Conservation (phyloP, 2,797 vertebrate species). For the Champsocephalus esox region DNA sequence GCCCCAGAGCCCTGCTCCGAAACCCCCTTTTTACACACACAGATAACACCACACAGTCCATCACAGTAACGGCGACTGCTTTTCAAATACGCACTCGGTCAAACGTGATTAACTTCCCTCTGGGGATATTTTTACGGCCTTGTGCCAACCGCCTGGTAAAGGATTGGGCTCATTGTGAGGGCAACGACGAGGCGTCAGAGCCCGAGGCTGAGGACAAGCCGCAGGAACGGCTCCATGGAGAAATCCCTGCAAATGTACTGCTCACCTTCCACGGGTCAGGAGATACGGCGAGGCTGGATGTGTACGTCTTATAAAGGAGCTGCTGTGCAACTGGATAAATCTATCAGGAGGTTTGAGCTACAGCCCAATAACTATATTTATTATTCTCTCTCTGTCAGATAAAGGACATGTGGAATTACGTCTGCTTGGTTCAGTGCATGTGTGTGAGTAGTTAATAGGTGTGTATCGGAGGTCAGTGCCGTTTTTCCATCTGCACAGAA, state of each 20-base stretch:
- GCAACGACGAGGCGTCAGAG: conserved; percentile 32
- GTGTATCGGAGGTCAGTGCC: conserved; percentile 8
- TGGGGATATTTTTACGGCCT: conserved; percentile 57
- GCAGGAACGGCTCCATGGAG: conserved; percentile 33
- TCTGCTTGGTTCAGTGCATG: conserved; percentile 9
- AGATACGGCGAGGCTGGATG: conserved; percentile 66
- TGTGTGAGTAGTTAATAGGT: background rate
- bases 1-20: background rate
- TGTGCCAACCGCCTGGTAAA: conserved; percentile 53
- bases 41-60: conserved; percentile 49
- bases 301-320: conserved; percentile 64
- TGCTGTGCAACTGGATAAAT: conserved; percentile 68
- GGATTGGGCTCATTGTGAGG: conserved; percentile 60
- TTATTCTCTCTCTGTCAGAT: conserved; percentile 58
- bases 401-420: conserved; percentile 59
- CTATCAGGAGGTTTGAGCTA: conserved; percentile 58
- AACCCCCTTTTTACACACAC: background rate
- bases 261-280: conserved; percentile 56
- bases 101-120: conserved; percentile 63
- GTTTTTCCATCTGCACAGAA: conserved; percentile 15
- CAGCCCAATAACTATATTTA: conserved; percentile 61
- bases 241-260: conserved; percentile 70
- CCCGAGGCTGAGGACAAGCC: conserved; percentile 32
- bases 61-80: conserved; percentile 60
- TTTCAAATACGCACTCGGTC: conserved; percentile 69